Conservation (phyloP, 2,797 vertebrate genomes). For the Muraenolepis orangiensis region DNA sequence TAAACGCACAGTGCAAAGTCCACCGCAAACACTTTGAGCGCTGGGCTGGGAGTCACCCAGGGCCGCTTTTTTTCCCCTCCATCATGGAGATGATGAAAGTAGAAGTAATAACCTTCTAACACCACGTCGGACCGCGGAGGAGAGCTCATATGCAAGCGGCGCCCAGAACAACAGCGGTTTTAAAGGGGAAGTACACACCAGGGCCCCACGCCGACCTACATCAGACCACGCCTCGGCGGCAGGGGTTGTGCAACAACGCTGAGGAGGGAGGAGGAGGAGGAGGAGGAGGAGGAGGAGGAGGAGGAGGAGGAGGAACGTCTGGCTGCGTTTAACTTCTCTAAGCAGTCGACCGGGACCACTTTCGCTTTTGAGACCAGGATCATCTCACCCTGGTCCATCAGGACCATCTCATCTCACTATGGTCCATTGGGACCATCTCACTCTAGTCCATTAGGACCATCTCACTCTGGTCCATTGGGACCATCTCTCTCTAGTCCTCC, state of each 20-base stretch:
- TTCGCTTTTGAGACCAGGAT: not conserved
- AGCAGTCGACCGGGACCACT: not conserved
- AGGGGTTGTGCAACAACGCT: not conserved
- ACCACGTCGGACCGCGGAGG: not conserved
- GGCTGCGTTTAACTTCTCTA: not conserved
- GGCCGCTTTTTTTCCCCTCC: slow-evolving; percentile 4
- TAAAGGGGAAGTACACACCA: not conserved
- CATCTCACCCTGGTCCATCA: not conserved
- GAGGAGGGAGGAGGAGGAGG: not conserved
- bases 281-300: too few species aligned
- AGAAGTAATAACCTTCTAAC: not conserved
- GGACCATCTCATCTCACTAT: not conserved
- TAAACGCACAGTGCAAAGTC: not conserved
- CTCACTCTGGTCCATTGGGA: too few species aligned
- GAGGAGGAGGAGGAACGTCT: not conserved
- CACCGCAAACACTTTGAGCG: not conserved
- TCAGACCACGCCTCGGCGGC: not conserved
- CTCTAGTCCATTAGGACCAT: too few species aligned
- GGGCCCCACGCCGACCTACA: not conserved
- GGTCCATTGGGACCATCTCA: not conserved
- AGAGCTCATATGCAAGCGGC: not conserved
- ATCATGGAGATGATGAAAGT: slow-evolving; percentile 1
- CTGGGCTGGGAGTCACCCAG: not conserved
- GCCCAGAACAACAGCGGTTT: not conserved
- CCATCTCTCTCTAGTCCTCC: too few species aligned